Evolutionary conservation across 2,797 vertebrate species (phyloP).

Genomic region (Rhabdophis nuchalis): DNA sequence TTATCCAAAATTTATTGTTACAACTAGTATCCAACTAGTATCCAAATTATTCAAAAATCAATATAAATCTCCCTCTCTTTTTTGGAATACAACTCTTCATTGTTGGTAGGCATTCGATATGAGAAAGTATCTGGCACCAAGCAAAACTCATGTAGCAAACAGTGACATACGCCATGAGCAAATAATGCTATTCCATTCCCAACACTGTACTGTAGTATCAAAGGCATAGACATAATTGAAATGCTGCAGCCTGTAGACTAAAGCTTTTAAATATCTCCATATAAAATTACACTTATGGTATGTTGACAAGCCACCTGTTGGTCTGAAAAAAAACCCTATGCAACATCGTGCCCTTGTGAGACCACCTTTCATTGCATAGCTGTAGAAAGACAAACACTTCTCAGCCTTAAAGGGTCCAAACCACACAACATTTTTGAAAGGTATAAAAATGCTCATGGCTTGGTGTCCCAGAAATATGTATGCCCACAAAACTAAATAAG

Average conservation of each 20-base stretch:
- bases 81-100: slow-evolving; percentile 38
- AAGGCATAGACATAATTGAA: slow-evolving; percentile 66
- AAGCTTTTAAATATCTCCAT: slow-evolving; percentile 71
- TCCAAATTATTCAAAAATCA: slow-evolving; percentile 45
- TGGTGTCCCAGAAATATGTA: not conserved
- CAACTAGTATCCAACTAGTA: not conserved
- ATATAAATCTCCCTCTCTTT: slow-evolving; percentile 6
- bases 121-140: slow-evolving; percentile 39
- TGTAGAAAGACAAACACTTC: slow-evolving; percentile 22
- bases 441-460: fast-evolving
- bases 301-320: slow-evolving; percentile 74
- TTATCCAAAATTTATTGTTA: not conserved
- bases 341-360: slow-evolving; percentile 61
- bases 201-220: slow-evolving; percentile 59
- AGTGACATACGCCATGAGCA: slow-evolving; percentile 46
- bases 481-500: not conserved
- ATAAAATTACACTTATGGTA: slow-evolving; percentile 71
- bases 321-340: slow-evolving; percentile 62
- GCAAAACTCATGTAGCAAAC: slow-evolving; percentile 28
- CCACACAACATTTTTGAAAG: not conserved
- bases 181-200: slow-evolving; percentile 51
- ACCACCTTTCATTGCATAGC: slow-evolving; percentile 46
- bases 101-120: slow-evolving; percentile 16
- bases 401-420: not conserved
- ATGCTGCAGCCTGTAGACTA: slow-evolving; percentile 64